These are phyloP conservation scores for Manduca sexta DNA, from an alignment of 1,140 invertebrate genomes.

Conservation along the genomic window DNA sequence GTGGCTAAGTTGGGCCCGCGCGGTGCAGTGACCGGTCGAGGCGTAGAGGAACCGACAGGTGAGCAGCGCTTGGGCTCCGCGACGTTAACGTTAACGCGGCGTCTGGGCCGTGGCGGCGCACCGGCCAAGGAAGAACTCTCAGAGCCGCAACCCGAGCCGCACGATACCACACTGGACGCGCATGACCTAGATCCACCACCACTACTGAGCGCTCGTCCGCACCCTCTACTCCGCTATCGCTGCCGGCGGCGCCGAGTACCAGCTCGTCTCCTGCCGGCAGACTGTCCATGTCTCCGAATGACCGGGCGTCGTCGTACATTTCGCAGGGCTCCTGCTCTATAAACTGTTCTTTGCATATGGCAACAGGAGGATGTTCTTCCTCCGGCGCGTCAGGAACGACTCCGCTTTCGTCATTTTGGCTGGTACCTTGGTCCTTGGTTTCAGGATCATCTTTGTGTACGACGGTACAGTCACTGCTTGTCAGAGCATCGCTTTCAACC, in stretches of 20 bases:
- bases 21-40: slow-evolving; percentile 71
- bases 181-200: slow-evolving; percentile 77
- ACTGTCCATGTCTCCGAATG: slow-evolving; percentile 57
- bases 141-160: slow-evolving; percentile 83
- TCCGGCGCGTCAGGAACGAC: slow-evolving; percentile 17
- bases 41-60: slow-evolving; percentile 67
- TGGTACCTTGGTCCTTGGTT: slow-evolving; percentile 30
- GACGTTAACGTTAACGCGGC: slow-evolving; percentile 56
- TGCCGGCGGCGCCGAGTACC: slow-evolving; percentile 75
- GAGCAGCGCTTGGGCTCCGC: slow-evolving; percentile 52
- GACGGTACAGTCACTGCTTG: slow-evolving; percentile 24
- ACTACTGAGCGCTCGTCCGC: slow-evolving; percentile 78
- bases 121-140: slow-evolving; percentile 80
- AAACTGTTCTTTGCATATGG: slow-evolving; percentile 34
- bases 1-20: slow-evolving; percentile 66
- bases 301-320: slow-evolving; percentile 51
- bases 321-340: slow-evolving; percentile 48
- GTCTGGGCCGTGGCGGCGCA: slow-evolving; percentile 52
- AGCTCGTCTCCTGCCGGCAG: slow-evolving; percentile 57
- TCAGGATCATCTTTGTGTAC: slow-evolving; percentile 42
- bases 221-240: slow-evolving; percentile 86
- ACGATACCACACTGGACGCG: slow-evolving; percentile 84
- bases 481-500: slow-evolving; percentile 21
- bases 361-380: slow-evolving; percentile 7
- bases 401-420: slow-evolving; percentile 23